A percentile compares a stretch with the other conserved stretches of the same genome.
Evolutionary conservation across 92 coral and sea anemone genomes (phyloP).

Genomic region (Palythoa grandiflora): DNA sequence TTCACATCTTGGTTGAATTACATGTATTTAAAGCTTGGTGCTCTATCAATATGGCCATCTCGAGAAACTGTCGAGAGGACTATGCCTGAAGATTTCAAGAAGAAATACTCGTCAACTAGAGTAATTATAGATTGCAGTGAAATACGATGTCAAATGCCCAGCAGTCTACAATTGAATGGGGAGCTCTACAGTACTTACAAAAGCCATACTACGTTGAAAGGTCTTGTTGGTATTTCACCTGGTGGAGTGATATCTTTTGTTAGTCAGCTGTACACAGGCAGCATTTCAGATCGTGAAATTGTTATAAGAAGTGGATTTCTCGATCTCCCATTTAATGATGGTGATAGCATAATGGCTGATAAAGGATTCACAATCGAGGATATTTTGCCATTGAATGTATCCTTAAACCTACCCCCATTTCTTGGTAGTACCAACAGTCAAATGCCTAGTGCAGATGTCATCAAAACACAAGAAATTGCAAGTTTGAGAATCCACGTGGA

Average conservation of each 20-base stretch:
- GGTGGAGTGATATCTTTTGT: not conserved
- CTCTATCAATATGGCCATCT: not conserved
- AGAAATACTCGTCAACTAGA: not conserved
- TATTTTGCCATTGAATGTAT: not conserved
- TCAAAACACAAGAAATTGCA: not conserved
- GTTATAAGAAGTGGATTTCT: no score
- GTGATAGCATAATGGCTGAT: no score
- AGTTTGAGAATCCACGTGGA: not conserved
- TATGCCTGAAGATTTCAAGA: not conserved
- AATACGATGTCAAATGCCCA: not conserved
- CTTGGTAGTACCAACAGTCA: not conserved
- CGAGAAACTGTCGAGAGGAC: not conserved
- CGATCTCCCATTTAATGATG: not conserved
- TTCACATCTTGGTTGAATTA: not conserved
- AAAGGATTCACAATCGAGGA: no score
- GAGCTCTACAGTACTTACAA: not conserved
- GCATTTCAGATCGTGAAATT: not conserved
- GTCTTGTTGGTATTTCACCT: not conserved
- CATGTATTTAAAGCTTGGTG: not conserved
- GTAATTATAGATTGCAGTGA: not conserved
- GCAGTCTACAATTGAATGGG: not conserved
- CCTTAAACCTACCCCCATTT: not conserved
- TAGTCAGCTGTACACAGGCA: not conserved
- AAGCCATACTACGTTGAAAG: not conserved
- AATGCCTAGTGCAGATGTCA: not conserved